Conservation (phyloP, 2,888 invertebrate genomes). For the Archaeoteleia sp. region DNA sequence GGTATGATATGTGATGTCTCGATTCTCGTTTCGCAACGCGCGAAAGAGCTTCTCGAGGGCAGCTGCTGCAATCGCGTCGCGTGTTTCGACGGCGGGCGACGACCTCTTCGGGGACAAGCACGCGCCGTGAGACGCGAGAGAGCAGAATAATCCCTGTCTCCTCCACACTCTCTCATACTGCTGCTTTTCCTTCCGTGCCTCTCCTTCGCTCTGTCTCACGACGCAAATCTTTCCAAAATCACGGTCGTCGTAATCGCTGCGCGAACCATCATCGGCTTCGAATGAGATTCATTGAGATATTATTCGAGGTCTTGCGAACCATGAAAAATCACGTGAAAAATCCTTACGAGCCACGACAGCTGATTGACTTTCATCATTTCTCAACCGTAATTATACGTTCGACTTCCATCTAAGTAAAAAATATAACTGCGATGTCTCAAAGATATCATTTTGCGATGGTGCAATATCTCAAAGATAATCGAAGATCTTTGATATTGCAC, state of each 20-base stretch:
- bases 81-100: conserved; percentile 52
- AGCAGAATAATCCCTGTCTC: conserved; percentile 49
- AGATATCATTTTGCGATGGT: too few species aligned
- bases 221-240: conserved; percentile 46
- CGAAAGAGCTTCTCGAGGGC: conserved; percentile 48
- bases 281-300: conserved; percentile 46
- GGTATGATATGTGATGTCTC: conserved; percentile 43
- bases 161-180: conserved; percentile 44
- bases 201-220: conserved; percentile 37
- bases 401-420: too few species aligned
- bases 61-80: conserved; percentile 52
- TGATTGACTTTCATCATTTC: conserved; percentile 50
- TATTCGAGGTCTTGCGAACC: conserved; percentile 41
- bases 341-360: conserved; percentile 40
- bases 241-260: conserved; percentile 36
- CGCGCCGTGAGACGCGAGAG: conserved; percentile 51
- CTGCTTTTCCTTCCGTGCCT: conserved; percentile 37
- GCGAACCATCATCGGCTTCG: conserved; percentile 42
- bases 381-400: conserved; percentile 35
- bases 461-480: too few species aligned
- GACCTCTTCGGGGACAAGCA: conserved; percentile 53
- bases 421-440: too few species aligned
- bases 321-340: conserved; percentile 45
- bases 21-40: conserved; percentile 48
- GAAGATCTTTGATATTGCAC: too few species aligned